Percentiles rank a stretch among this genome's conserved stretches.
phyloP scores from a whole-genome alignment of 2,113 vertebrate species.

The Nothobranchius furzeri region DNA sequence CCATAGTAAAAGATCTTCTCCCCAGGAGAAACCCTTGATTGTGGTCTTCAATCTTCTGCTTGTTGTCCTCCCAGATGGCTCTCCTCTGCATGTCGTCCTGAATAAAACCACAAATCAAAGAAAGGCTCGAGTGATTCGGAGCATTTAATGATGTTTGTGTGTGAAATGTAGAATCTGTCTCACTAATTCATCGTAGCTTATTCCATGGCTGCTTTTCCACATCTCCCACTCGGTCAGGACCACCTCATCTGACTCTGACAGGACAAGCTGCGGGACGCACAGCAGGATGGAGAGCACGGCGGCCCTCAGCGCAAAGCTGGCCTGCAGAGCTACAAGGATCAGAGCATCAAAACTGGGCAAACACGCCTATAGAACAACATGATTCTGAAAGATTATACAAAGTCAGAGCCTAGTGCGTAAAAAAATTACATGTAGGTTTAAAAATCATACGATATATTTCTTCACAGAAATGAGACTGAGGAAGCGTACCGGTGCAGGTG shows the following conservation, averaged over 20 bases:
- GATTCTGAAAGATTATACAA: too few species aligned
- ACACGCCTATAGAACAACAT: too few species aligned
- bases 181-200: slow-evolving; percentile 68
- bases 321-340: slow-evolving; percentile 35
- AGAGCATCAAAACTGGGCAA: not conserved
- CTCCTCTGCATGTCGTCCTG: slow-evolving; percentile 67
- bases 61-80: slow-evolving; percentile 76
- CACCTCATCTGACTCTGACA: slow-evolving; percentile 71
- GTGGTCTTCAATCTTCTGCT: slow-evolving; percentile 68
- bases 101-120: slow-evolving; percentile 8
- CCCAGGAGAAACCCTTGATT: slow-evolving; percentile 69
- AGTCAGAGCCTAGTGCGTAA: too few species aligned
- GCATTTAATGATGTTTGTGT: too few species aligned
- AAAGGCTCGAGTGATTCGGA: too few species aligned
- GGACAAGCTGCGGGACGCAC: slow-evolving; percentile 27
- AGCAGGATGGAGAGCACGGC: slow-evolving; percentile 57
- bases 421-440: too few species aligned
- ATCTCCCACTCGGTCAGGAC: slow-evolving; percentile 65
- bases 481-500: slow-evolving; percentile 54
- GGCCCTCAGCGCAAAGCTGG: slow-evolving; percentile 41
- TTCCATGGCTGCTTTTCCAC: slow-evolving; percentile 72
- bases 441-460: too few species aligned
- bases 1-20: slow-evolving; percentile 70
- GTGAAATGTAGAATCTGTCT: not conserved
- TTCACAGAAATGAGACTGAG: too few species aligned